Conservation (phyloP, 2,797 vertebrate species). For the Sebastes matsubarae region DNA sequence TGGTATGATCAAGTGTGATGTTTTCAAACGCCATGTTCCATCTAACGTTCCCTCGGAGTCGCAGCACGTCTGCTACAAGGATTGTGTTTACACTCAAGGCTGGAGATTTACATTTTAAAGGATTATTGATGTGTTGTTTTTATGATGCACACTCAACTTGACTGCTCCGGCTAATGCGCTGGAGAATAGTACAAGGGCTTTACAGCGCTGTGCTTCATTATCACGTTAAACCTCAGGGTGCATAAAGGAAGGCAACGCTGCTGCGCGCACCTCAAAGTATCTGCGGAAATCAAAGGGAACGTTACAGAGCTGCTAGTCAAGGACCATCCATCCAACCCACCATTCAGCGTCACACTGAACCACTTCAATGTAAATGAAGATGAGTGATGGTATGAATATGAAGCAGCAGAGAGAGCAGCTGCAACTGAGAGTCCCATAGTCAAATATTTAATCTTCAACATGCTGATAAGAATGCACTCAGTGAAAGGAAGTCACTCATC, state of each 20-base stretch:
- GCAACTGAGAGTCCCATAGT: conserved; percentile 7
- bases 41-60: neutral
- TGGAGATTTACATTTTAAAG: conserved; percentile 28
- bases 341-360: neutral
- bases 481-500: neutral
- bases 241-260: neutral
- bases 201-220: neutral
- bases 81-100: neutral
- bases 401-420: conserved; percentile 19
- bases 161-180: neutral
- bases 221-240: neutral
- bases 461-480: conserved; percentile 8
- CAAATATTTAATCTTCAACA: conserved; percentile 9
- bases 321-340: neutral
- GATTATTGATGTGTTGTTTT: conserved; percentile 13
- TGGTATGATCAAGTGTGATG: neutral
- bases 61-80: neutral
- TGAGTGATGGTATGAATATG: neutral
- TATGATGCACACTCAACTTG: neutral
- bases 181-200: neutral
- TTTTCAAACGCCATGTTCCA: neutral
- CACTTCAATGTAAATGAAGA: conserved; percentile 1
- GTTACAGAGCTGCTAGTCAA: neutral
- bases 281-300: neutral
- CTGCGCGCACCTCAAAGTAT: neutral